A percentile compares a stretch with the other conserved stretches of the same genome.
phyloP scores from a whole-genome alignment of 2,797 vertebrate genomes.

The Capromys pilorides region DNA sequence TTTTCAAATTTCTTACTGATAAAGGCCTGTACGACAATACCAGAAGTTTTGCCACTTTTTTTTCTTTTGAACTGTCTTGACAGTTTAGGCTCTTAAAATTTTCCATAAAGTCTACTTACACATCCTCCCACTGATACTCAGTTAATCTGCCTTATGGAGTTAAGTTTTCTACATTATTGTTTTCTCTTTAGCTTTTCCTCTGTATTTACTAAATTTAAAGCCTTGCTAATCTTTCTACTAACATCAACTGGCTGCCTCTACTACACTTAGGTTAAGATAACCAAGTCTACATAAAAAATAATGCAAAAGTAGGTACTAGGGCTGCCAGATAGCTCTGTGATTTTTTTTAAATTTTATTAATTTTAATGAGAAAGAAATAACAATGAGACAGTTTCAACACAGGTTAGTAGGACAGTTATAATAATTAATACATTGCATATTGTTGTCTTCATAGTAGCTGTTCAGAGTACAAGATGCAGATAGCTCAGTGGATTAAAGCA shows the following conservation, averaged over 20 bases:
- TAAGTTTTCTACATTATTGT: not conserved
- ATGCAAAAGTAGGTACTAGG: no score
- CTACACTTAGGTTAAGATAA: not conserved
- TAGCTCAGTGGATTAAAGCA: no score
- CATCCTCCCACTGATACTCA: not conserved
- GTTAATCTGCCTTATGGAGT: not conserved
- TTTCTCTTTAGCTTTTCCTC: not conserved
- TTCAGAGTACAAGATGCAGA: no score
- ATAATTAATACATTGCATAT: no score
- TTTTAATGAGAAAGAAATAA: no score
- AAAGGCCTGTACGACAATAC: not conserved
- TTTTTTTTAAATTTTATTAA: no score
- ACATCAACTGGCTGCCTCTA: not conserved
- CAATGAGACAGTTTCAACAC: no score
- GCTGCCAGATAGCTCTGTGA: no score
- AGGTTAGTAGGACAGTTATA: no score
- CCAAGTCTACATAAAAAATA: not conserved
- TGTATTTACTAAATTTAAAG: not conserved
- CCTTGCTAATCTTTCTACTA: not conserved
- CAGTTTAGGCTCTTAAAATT: not conserved
- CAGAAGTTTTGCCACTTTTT: not conserved
- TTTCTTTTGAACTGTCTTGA: not conserved
- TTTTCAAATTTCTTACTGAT: constrained; percentile 31
- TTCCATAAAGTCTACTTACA: constrained; percentile 5
- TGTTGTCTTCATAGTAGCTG: no score